Percentiles rank a stretch among this genome's conserved stretches.
Conservation (phyloP, 2,888 invertebrate species). For the Pristionchus entomophagus region DNA sequence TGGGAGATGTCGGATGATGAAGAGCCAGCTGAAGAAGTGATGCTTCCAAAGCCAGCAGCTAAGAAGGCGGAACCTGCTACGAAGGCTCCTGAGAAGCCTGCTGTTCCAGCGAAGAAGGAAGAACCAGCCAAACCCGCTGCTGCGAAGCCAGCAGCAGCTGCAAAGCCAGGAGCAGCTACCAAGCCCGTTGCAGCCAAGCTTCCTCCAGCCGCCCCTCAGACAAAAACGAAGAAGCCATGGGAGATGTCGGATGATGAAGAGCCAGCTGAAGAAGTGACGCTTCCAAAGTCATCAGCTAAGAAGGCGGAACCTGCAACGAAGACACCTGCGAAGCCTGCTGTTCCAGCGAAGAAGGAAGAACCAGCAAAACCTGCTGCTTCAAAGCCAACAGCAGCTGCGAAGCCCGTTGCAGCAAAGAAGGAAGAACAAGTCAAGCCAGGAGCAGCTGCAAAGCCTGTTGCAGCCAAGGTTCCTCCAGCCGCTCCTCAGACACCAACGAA, state of each 20-base stretch:
- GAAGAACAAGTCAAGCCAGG: too few species aligned
- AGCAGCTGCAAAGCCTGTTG: too few species aligned
- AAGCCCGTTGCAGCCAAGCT: neutral
- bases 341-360: neutral
- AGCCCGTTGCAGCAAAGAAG: too few species aligned
- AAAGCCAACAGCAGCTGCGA: neutral
- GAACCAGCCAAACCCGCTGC: neutral
- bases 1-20: constrained; percentile 30
- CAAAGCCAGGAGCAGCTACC: neutral
- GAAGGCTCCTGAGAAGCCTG: neutral
- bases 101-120: neutral
- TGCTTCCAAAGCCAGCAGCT: neutral
- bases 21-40: neutral
- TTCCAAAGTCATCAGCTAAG: neutral
- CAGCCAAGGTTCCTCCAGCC: neutral
- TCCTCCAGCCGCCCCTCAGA: neutral
- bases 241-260: neutral
- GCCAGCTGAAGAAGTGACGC: neutral
- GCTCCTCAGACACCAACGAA: neutral
- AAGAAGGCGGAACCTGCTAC: neutral
- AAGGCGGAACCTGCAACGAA: neutral
- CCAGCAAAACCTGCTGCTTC: neutral
- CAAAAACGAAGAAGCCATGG: neutral
- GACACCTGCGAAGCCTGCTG: neutral
- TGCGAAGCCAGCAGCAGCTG: neutral